These are phyloP conservation scores for Papilio glaucus DNA, from an alignment of 1,140 invertebrate genomes.

Conservation along the genomic window DNA sequence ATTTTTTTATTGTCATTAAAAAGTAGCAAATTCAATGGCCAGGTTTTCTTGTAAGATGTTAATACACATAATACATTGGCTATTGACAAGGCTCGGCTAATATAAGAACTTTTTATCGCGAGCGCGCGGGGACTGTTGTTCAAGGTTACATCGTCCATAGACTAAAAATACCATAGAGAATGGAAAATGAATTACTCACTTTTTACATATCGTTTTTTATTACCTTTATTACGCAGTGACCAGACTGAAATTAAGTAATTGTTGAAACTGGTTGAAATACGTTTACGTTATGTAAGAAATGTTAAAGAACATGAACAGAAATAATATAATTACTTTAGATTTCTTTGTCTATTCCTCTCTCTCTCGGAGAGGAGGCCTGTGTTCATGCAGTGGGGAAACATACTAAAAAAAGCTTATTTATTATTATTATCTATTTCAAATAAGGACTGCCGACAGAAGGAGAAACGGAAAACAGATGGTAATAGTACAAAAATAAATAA, in stretches of 20 bases:
- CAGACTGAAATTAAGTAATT: neutral
- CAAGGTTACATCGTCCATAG: constrained; percentile 32
- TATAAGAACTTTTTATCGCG: constrained; percentile 22
- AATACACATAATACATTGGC: neutral
- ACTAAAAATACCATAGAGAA: constrained; percentile 34
- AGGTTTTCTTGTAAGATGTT: neutral
- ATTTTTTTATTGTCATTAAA: neutral
- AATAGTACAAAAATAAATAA: no score
- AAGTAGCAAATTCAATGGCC: neutral
- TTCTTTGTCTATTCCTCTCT: no score
- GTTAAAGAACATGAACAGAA: no score
- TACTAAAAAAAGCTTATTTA: no score
- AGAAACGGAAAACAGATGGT: no score
- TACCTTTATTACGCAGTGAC: neutral
- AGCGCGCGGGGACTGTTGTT: neutral
- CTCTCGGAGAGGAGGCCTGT: no score
- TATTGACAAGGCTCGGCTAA: constrained; percentile 4
- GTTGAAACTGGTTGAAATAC: neutral
- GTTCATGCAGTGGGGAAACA: no score
- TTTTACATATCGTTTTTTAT: constrained; percentile 16
- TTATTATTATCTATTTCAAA: no score
- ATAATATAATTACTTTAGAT: no score
- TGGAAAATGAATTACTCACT: constrained; percentile 5
- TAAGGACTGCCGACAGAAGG: no score
- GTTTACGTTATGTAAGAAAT: no score